These are phyloP conservation scores for Rambutsinella grinnellia DNA, from an alignment of 2,888 invertebrate species.

Conservation along the genomic window DNA sequence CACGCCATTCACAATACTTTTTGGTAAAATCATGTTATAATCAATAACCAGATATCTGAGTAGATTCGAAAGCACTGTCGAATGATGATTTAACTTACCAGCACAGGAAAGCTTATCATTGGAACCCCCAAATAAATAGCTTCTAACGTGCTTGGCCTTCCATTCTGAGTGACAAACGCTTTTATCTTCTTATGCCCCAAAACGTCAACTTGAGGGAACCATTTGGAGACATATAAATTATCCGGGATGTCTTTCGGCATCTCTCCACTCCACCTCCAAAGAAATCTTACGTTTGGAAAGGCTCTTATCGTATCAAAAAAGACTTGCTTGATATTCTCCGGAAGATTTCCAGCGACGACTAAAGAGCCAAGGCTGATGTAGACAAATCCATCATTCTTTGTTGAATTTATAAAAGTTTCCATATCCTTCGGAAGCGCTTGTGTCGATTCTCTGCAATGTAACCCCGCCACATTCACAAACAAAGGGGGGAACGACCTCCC, in stretches of 20 bases:
- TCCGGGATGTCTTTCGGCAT: conserved; percentile 55
- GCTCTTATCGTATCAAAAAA: conserved; percentile 51
- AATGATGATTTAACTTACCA: conserved; percentile 20
- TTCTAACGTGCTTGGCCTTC: conserved; percentile 46
- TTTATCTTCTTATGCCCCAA: conserved; percentile 37
- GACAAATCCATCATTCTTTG: conserved; percentile 52
- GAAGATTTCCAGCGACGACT: conserved; percentile 24
- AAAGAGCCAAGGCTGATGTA: conserved; percentile 61
- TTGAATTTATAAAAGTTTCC: conserved; percentile 33
- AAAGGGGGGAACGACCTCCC: conserved; percentile 23
- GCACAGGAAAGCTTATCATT: conserved; percentile 41
- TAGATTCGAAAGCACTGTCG: not conserved
- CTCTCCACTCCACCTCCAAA: conserved; percentile 66
- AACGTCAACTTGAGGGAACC: conserved; percentile 66
- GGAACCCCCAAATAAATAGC: conserved; percentile 59
- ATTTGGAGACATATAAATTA: conserved; percentile 62
- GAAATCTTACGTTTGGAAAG: conserved; percentile 50
- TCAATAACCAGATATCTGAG: no score
- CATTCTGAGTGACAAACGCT: conserved; percentile 47
- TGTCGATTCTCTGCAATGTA: conserved; percentile 8
- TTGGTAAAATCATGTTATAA: no score
- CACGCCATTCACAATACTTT: no score
- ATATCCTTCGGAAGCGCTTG: conserved; percentile 14
- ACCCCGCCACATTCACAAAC: conserved; percentile 19
- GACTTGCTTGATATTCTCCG: conserved; percentile 28